Base-by-base conservation (phyloP, 2,797 vertebrate species). In the Dicrostonyx torquatus region DNA sequence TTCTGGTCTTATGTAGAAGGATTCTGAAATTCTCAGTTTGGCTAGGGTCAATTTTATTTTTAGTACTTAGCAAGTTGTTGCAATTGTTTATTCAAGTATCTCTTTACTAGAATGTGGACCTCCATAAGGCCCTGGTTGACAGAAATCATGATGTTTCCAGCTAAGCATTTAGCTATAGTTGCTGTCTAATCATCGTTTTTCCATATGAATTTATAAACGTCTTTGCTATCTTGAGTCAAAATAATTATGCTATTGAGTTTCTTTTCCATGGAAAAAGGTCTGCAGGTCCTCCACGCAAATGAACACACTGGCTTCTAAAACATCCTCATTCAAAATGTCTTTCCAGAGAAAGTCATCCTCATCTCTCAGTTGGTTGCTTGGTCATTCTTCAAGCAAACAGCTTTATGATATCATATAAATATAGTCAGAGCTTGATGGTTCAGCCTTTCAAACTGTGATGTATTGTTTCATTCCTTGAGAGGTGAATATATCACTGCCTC, bases 401-500 rank as follows among this genome's bases (percentile, higher is more conserved):
- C 75, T 94, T 87, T 94, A 79, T 76, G 64, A 55, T 93, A 50
- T 86, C 90, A 94, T 86, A 88, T 84, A 94, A 96, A 96, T 89
- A 87, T 50, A 87, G 87, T 40, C 68, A 89, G 70, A 86, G 62
- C 64, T 89, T 86, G 93, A 95, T 92, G 93, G 90, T 83, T 76
- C 87, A 89, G 64, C 24, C 83, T 93, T 96, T 90, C 78, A 87
- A 84, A 84, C 53, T 43, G 45, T 93, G 96, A 97, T 93, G 22
- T 66, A 94, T 97, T 73, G 53, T 84, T 53, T 92, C 53, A 90
- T 94, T 94, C 82, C 29, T 50, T 90, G 89, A 95, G 89, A 93
- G 85, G 91, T 93, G 96, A 96, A 93, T 94, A 93, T 93, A 96
- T 96, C 79, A 53, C 76, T 77, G 78, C 53, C 76, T 90, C 92